Conservation (phyloP, 2,113 vertebrate species). For the Holacanthus passer region DNA sequence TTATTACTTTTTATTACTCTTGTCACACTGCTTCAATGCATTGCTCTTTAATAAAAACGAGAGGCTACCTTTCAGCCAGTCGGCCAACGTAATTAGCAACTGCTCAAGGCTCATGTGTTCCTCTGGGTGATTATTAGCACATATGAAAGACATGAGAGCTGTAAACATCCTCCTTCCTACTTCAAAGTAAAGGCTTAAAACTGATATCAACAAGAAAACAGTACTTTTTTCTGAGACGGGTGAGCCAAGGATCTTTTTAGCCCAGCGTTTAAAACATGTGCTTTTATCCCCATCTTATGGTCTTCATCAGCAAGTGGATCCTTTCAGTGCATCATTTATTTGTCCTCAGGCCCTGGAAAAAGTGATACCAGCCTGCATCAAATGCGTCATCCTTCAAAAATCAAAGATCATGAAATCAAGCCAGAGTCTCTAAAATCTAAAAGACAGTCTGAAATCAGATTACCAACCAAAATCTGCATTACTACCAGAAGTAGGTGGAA, state of each 20-base stretch:
- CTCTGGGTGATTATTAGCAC: conserved; percentile 29
- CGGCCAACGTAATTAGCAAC: conserved; percentile 16
- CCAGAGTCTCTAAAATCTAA: background rate
- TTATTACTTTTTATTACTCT: background rate
- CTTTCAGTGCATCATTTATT: background rate
- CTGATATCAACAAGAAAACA: conserved; percentile 17
- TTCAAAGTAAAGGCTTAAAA: conserved; percentile 30
- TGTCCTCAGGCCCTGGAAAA: background rate
- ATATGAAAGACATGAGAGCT: conserved; percentile 28
- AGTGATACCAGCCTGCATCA: background rate
- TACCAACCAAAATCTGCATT: background rate
- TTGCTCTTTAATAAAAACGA: background rate
- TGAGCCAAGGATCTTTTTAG: background rate
- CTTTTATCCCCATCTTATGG: background rate
- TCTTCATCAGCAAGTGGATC: conserved; percentile 1
- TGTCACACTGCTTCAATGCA: background rate
- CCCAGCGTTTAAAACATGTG: background rate
- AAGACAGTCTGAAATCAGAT: no score
- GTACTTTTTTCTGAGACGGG: background rate
- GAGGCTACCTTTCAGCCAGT: background rate
- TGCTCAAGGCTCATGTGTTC: conserved; percentile 1
- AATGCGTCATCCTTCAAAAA: background rate
- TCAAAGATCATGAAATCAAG: background rate
- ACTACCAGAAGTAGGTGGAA: no score
- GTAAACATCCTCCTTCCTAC: conserved; percentile 15